Percentiles rank a stretch among this genome's conserved stretches.
phyloP scores from a whole-genome alignment of 2,888 invertebrate species.

The Drosophila pseudotakahashii region DNA sequence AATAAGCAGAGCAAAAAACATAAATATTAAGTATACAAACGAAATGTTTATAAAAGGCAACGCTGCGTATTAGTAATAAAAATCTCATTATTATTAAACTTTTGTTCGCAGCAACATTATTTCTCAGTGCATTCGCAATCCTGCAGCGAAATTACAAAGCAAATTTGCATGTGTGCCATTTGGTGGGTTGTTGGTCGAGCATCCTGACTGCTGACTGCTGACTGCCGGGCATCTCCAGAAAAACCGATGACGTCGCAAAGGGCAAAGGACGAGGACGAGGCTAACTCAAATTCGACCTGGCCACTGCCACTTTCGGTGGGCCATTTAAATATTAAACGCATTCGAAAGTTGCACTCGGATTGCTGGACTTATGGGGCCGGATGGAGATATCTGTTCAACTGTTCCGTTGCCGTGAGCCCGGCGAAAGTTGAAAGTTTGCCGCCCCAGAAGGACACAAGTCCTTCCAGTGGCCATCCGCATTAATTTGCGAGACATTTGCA shows the following conservation, averaged over 20 bases:
- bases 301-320: slow-evolving; percentile 31
- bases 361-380: slow-evolving; percentile 12
- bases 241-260: slow-evolving; percentile 17
- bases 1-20: too few species aligned
- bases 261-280: background rate
- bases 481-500: slow-evolving; percentile 9
- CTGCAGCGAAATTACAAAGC: slow-evolving; percentile 23
- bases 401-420: slow-evolving; percentile 26
- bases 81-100: too few species aligned
- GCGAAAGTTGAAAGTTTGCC: slow-evolving; percentile 30
- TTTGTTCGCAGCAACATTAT: background rate
- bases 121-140: slow-evolving; percentile 7
- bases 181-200: background rate
- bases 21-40: too few species aligned
- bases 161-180: slow-evolving; percentile 43
- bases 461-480: slow-evolving; percentile 13
- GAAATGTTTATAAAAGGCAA: too few species aligned
- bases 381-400: background rate
- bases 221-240: slow-evolving; percentile 20
- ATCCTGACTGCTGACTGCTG: background rate
- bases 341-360: slow-evolving; percentile 45
- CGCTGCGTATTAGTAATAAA: too few species aligned
- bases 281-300: slow-evolving; percentile 24
- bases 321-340: slow-evolving; percentile 57
- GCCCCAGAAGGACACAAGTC: background rate